Conservation (phyloP, 2,888 invertebrate species). For the Macrophya alboannulata region DNA sequence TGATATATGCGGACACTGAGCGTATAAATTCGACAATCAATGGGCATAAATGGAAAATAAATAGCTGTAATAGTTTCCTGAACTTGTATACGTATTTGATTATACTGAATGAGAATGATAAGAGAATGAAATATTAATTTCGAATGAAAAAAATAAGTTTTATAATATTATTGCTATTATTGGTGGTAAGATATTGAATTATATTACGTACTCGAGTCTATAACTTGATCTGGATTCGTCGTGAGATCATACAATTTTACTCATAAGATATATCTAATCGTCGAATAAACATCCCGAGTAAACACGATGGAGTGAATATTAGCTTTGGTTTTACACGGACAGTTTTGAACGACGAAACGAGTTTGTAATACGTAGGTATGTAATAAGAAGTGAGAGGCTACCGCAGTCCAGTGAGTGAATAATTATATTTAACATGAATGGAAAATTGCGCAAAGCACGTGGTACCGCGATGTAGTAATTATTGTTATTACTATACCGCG, state of each 20-base stretch:
- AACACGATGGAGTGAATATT: slow-evolving; percentile 1
- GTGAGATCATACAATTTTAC: slow-evolving; percentile 15
- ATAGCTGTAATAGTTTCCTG: not conserved
- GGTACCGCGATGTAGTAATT: not conserved
- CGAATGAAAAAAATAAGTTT: not conserved
- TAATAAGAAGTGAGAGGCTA: not conserved
- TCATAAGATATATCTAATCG: slow-evolving; percentile 42
- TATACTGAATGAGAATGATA: not conserved
- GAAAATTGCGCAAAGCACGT: slow-evolving; percentile 7
- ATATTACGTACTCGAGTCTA: not conserved
- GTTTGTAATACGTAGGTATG: slow-evolving; percentile 7
- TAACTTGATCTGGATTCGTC: not conserved
- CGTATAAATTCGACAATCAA: slow-evolving; percentile 18
- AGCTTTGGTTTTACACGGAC: not conserved
- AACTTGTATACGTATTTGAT: not conserved
- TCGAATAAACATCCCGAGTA: slow-evolving; percentile 38
- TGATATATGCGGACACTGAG: not conserved
- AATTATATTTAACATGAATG: slow-evolving; percentile 26
- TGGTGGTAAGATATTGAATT: not conserved
- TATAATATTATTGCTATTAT: not conserved
- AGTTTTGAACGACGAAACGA: not conserved
- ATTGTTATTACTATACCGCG: slow-evolving; percentile 5
- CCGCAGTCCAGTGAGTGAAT: not conserved
- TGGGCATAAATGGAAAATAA: not conserved
- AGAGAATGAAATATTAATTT: not conserved